Evolutionary conservation across 2,888 invertebrate genomes (phyloP), one percentile per base, ranked within the genome.

Genomic region (Aspidiotus destructor): DNA sequence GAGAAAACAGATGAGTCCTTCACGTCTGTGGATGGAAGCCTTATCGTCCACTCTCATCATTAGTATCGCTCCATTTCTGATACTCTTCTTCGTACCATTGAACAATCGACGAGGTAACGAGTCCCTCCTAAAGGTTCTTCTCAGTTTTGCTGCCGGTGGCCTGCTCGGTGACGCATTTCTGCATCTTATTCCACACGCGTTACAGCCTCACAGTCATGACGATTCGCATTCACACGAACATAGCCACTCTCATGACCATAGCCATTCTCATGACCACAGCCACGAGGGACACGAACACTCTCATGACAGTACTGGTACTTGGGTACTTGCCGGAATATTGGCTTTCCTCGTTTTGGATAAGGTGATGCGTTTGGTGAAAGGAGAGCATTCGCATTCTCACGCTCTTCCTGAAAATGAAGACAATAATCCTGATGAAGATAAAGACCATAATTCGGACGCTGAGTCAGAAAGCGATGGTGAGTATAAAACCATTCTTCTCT

Each of bases 111-210:
- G 86, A 68, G 87, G 89, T 74, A 88, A 91, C 77, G 85, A 91
- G 77, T 89, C 93, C 1, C 80, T 93, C 53, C 80, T 98, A 8
- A 98, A 97, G 80, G 84, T 97, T 70, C 81, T 96, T 61, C 78
- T 96, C 60, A 92, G 93, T 15, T 96, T 96, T 79, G 96, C 95
- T 0, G 93, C 95, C 1, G 94, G 96, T 57, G 94, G 99, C 60
- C 82, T 99, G 13, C 82, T 99, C 0, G 99, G 99, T 8, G 99
- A 99, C 81, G 98, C 99, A 0, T 99, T 99, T 78, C 82, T 99
- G 8, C 99, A 99, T 80, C 81, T 99, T 72, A 99, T 99, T 76
- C 99, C 99, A 1, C 99, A 99, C 79, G 96, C 99, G 60, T 83
- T 87, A 41, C 81, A 81, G 72, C 84, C 85, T 0, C 82, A 83